A percentile compares a stretch with the other conserved stretches of the same genome.
These are phyloP conservation scores for Dendrolimus houi DNA, from an alignment of 2,888 invertebrate species.

Conservation along the genomic window DNA sequence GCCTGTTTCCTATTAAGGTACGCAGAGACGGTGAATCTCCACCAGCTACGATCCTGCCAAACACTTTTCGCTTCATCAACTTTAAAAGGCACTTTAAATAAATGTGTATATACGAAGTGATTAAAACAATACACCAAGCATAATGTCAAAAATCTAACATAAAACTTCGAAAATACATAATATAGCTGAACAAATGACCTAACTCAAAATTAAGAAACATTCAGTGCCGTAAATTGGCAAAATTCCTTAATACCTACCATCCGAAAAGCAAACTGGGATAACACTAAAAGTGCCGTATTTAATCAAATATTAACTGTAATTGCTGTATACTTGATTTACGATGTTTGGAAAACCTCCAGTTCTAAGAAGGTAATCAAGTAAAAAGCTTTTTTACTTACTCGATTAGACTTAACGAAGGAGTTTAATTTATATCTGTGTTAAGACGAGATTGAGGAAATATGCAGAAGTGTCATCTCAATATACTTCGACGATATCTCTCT, in stretches of 20 bases:
- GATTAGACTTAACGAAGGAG: slow-evolving; percentile 23
- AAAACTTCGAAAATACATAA: too few species aligned
- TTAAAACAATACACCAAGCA: too few species aligned
- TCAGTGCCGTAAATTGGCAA: neutral
- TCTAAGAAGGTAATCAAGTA: slow-evolving; percentile 70
- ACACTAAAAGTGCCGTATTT: slow-evolving; percentile 17
- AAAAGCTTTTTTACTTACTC: slow-evolving; percentile 56
- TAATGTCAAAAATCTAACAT: too few species aligned
- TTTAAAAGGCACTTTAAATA: too few species aligned
- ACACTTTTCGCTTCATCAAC: too few species aligned
- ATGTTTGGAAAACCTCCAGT: slow-evolving; percentile 51
- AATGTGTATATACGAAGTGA: too few species aligned
- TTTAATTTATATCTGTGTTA: neutral
- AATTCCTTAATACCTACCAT: neutral
- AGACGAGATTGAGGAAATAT: neutral
- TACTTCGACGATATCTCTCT: too few species aligned
- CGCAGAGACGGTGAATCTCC: too few species aligned
- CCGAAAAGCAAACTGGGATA: neutral
- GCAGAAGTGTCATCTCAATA: too few species aligned
- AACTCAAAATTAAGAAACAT: neutral
- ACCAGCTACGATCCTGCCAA: too few species aligned
- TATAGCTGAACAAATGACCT: neutral
- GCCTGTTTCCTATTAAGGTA: too few species aligned
- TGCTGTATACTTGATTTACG: slow-evolving; percentile 65
- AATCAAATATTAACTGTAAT: slow-evolving; percentile 62